Evolutionary conservation across 2,797 vertebrate genomes (phyloP).

Genomic region (Sandelia bainsii): DNA sequence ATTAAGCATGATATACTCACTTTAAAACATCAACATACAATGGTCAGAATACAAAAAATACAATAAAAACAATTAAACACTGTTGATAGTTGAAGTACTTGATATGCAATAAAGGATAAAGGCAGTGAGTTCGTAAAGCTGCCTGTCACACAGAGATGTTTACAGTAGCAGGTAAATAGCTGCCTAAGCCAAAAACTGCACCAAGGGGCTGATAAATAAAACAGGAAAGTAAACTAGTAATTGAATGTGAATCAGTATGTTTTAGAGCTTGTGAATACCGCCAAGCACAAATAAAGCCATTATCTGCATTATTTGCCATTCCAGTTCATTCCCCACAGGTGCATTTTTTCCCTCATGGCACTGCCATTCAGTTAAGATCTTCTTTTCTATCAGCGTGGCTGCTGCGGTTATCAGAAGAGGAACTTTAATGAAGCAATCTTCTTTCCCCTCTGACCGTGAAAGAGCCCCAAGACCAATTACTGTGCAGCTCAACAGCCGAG

Average conservation of each 20-base stretch:
- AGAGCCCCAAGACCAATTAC: conserved; percentile 83
- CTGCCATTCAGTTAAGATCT: conserved; percentile 74
- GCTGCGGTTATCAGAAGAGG: conserved; percentile 78
- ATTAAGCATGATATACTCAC: too few species aligned
- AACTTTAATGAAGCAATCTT: conserved; percentile 87
- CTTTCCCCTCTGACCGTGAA: conserved; percentile 75
- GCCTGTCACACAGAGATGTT: conserved; percentile 37
- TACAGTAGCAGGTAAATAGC: conserved; percentile 50
- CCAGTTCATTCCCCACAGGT: conserved; percentile 58
- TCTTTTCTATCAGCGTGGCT: conserved; percentile 67
- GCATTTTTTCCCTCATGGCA: conserved; percentile 49
- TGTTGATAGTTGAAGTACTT: not conserved
- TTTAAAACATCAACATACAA: conserved; percentile 1
- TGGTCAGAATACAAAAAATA: conserved; percentile 1
- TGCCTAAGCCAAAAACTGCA: conserved; percentile 40
- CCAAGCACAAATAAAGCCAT: conserved; percentile 73
- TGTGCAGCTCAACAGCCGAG: conserved; percentile 65
- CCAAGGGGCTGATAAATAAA: conserved; percentile 65
- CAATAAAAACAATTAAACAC: not conserved
- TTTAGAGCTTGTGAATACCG: conserved; percentile 58
- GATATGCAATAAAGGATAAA: not conserved
- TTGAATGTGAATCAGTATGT: conserved; percentile 64
- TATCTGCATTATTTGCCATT: conserved; percentile 72
- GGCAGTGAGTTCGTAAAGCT: conserved; percentile 8
- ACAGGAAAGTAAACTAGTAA: conserved; percentile 57